A percentile compares a stretch with the other conserved stretches of the same genome.
Evolutionary conservation across 2,888 invertebrate genomes (phyloP).

Genomic region (Perizoma affinitatum): DNA sequence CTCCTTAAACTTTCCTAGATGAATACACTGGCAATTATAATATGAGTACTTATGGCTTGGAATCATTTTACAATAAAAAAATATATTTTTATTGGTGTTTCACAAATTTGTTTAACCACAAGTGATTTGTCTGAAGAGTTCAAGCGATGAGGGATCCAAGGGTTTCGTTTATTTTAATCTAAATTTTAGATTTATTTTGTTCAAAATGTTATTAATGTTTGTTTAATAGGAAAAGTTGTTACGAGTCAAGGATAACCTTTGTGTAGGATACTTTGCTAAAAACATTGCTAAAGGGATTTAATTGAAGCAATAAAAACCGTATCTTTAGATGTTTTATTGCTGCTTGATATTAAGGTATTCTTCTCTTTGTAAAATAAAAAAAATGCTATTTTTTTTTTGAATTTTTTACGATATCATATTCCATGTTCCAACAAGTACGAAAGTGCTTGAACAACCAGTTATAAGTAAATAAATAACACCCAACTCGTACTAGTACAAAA

Average conservation of each 20-base stretch:
- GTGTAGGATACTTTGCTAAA: constrained; percentile 20
- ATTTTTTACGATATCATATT: too few relatives aligned
- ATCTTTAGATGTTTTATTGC: background rate
- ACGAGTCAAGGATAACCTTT: constrained; percentile 38
- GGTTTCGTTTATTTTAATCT: constrained; percentile 41
- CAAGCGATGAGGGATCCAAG: constrained; percentile 33
- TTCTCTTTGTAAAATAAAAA: too few relatives aligned
- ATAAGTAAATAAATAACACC: too few relatives aligned
- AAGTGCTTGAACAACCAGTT: too few relatives aligned
- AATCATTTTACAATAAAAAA: too few relatives aligned
- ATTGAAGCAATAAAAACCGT: background rate
- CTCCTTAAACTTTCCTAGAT: too few relatives aligned
- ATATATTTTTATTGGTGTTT: background rate
- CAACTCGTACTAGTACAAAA: too few relatives aligned
- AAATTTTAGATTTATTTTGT: constrained; percentile 43
- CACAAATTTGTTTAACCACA: constrained; percentile 2
- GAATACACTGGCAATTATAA: too few relatives aligned
- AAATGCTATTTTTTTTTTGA: too few relatives aligned
- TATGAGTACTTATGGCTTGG: too few relatives aligned
- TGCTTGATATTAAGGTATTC: too few relatives aligned
- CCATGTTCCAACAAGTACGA: too few relatives aligned
- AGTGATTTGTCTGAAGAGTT: constrained; percentile 37
- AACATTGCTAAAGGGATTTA: constrained; percentile 22
- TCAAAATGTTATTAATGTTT: constrained; percentile 40
- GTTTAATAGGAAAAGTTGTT: constrained; percentile 41